Base-by-base conservation (phyloP, 2,888 invertebrate genomes). In the Embidobia sp. region DNA sequence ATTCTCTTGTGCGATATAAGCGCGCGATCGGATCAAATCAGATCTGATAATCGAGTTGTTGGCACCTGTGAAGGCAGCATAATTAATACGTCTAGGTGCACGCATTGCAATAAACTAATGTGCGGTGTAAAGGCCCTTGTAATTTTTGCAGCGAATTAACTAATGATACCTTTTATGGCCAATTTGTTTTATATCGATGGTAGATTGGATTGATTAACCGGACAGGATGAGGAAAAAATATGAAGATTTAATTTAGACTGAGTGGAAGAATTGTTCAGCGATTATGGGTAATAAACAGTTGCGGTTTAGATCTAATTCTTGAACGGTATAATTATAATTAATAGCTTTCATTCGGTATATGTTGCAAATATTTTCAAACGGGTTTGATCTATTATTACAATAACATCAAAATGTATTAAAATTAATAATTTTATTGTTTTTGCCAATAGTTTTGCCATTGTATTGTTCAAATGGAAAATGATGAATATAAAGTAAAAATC, bases 41-140 rank as follows among this genome's bases (percentile, higher is more conserved):
- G 82, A 84, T 83, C 85, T 83, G 87, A 87, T 86, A 87, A 87
- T 87, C 87, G 86, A 85, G 83, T 87, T 88, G 88, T 88, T 87
- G 87, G 85, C 87, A 88, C 87, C 87, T 87, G 88, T 85, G 83
- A 85, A 86, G 80, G 84, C 79, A 79, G 80, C 84, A 83, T 86
- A 87, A 88, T 87, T 88, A 88, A 88, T 86, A 84, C 82, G 44
- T 73, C 75, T 76, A 77, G 75, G 51, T 53, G 51, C 70, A 48
- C 48, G 63, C 51, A 49, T 49, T 18, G 51, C 59, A 31, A 61
- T 51, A 49, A 63, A 46, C 37, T 57, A 64, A 70, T 76, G 40
- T 63, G 27, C 57, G 44, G 15, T 16, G 31, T 59, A 53, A 63
- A 59, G 51, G 33, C 29, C 18, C 37, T 33, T 55, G 11, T 53